Base-by-base conservation (phyloP, 2,888 invertebrate genomes). In the Penaeus monodon region DNA sequence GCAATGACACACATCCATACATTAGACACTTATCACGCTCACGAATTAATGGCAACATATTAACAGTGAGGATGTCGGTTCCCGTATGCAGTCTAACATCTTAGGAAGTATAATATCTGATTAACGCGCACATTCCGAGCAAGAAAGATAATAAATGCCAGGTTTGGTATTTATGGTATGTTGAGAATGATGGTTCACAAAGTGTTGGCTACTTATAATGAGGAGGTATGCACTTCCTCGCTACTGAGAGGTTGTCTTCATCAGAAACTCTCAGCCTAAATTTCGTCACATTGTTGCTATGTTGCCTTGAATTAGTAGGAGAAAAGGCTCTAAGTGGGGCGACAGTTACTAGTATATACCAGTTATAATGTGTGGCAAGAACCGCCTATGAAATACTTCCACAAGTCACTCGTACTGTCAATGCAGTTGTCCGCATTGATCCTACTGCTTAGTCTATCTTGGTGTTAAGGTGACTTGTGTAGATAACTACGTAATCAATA, bases 1-100 rank as follows among this genome's bases (percentile, higher is more conserved):
- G 85, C 85, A 85, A 80, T 80, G 79, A 74, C n/a, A n/a, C n/a
- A 85, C 80, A 80, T 80, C 44, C 78, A 74, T 85, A n/a, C n/a
- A n/a, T n/a, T n/a, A n/a, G n/a, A n/a, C n/a, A n/a, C n/a, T n/a
- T n/a, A n/a, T n/a, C n/a, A n/a, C n/a, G n/a, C n/a, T n/a, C n/a
- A n/a, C n/a, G n/a, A n/a, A n/a, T n/a, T n/a, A n/a, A 85, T 85
- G 81, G 80, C 85, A 85, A 85, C 85, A 65, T 65, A 74, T 29
- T 80, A 85, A 81, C 49, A 77, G 33, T 78, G 57, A 33, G 74
- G n/a, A n/a, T 80, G 74, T 74, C 80, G 44, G 27, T 85, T 85
- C 74, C 78, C 44, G n/a, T 24, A 73, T 74, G 80, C 85, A 79
- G 79, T n/a, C 85, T 57, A 57, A 57, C n/a, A 57, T 57, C 57